Evolutionary conservation across 1,140 invertebrate species (phyloP).

Genomic region (Achroia grisella): DNA sequence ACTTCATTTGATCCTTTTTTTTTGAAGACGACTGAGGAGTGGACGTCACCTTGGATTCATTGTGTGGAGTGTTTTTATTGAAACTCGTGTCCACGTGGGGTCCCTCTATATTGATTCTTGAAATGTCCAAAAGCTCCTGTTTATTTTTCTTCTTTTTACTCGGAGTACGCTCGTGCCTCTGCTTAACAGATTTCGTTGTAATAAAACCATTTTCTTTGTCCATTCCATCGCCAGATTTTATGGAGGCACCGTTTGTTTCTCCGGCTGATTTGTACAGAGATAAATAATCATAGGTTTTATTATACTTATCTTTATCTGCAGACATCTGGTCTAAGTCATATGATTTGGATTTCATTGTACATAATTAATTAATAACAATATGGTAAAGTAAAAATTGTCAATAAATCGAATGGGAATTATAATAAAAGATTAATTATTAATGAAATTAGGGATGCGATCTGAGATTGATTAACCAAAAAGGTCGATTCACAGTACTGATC

Average conservation of each 20-base stretch:
- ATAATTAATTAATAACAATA: no score
- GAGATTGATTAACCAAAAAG: no score
- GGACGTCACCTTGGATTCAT: slow-evolving; percentile 24
- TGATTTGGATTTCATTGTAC: slow-evolving; percentile 32
- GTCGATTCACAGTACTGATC: no score
- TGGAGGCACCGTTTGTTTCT: slow-evolving; percentile 19
- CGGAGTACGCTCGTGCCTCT: neutral
- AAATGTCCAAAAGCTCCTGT: slow-evolving; percentile 17
- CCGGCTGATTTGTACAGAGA: slow-evolving; percentile 35
- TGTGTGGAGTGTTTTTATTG: slow-evolving; percentile 4
- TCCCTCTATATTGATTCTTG: slow-evolving; percentile 23
- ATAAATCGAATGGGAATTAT: no score
- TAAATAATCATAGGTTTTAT: slow-evolving; percentile 39
- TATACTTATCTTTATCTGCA: slow-evolving; percentile 17
- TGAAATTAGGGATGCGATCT: no score
- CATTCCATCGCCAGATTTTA: neutral
- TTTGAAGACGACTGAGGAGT: slow-evolving; percentile 20
- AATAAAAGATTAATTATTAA: no score
- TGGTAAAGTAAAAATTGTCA: no score
- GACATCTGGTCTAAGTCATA: slow-evolving; percentile 16
- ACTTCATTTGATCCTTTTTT: slow-evolving; percentile 20
- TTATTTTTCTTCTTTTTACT: slow-evolving; percentile 31
- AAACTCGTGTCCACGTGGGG: slow-evolving; percentile 12
- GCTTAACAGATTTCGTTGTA: neutral
- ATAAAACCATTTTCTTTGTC: slow-evolving; percentile 1